Percentiles rank a stretch among this genome's conserved stretches.
These are phyloP conservation scores for Agriotes lineatus DNA, from an alignment of 2,888 invertebrate genomes.

Conservation along the genomic window DNA sequence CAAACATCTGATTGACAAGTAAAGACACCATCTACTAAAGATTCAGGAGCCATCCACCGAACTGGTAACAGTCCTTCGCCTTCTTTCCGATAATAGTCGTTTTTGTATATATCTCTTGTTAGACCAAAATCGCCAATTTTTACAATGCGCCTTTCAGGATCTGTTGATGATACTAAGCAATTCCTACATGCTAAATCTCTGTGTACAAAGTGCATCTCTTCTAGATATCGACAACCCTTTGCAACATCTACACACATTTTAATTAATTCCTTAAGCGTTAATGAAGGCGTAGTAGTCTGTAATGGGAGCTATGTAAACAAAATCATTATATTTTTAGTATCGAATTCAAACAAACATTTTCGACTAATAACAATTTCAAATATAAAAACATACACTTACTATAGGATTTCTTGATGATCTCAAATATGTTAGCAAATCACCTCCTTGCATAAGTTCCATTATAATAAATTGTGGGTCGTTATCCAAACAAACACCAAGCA, in stretches of 20 bases:
- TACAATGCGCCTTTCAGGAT: constrained; percentile 81
- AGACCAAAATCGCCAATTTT: constrained; percentile 98
- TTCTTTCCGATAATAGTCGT: constrained; percentile 97
- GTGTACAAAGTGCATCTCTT: constrained; percentile 97
- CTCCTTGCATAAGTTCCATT: constrained; percentile 98
- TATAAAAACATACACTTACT: constrained; percentile 69
- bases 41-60: constrained; percentile 99
- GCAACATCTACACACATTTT: constrained; percentile 97
- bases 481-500: constrained; percentile 95
- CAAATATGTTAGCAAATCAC: constrained; percentile 92
- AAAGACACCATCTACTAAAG: constrained; percentile 94
- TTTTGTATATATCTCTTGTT: constrained; percentile 96
- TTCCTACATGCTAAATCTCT: constrained; percentile 96
- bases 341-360: background rate
- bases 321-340: background rate
- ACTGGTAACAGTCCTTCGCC: constrained; percentile 92
- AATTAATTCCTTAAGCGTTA: constrained; percentile 87
- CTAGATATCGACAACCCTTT: constrained; percentile 93
- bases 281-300: constrained; percentile 73
- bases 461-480: constrained; percentile 94
- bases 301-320: constrained; percentile 38
- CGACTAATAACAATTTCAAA: background rate
- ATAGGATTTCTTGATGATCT: constrained; percentile 83
- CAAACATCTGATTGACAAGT: constrained; percentile 98
- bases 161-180: constrained; percentile 86